Conservation (phyloP, 1,140 invertebrate species). For the Ceratitis capitata region DNA sequence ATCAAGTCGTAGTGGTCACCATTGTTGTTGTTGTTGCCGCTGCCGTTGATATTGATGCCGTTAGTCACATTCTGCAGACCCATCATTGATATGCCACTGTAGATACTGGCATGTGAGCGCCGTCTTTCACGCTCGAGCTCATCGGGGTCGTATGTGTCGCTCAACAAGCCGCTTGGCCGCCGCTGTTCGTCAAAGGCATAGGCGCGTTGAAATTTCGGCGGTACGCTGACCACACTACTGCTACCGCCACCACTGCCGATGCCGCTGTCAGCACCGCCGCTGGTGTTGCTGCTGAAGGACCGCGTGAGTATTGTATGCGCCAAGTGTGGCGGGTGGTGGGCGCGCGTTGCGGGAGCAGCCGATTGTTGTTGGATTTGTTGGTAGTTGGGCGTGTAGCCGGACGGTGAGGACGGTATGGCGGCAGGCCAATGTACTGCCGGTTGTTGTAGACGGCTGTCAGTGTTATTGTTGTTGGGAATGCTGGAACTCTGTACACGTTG, state of each 20-base stretch:
- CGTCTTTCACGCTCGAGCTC: constrained; percentile 60
- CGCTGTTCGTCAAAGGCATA: constrained; percentile 59
- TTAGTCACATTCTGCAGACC: constrained; percentile 3
- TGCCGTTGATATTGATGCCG: neutral
- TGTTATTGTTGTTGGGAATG: neutral
- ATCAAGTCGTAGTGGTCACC: constrained; percentile 57
- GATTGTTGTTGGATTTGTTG: neutral
- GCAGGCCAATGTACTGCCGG: constrained; percentile 58
- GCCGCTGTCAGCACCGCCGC: constrained; percentile 41
- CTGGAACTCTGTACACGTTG: constrained; percentile 7
- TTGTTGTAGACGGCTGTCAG: constrained; percentile 32
- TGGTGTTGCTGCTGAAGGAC: constrained; percentile 34
- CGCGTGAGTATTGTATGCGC: constrained; percentile 36
- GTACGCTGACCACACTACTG: constrained; percentile 24
- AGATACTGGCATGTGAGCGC: constrained; percentile 62
- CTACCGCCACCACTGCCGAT: neutral
- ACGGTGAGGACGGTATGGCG: constrained; percentile 61
- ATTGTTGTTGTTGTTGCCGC: constrained; percentile 28
- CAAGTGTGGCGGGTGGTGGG: constrained; percentile 38
- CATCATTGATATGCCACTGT: constrained; percentile 43
- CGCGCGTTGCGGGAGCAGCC: neutral
- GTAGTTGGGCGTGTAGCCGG: constrained; percentile 48
- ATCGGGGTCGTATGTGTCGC: constrained; percentile 59
- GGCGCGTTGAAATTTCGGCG: constrained; percentile 55
- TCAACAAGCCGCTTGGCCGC: constrained; percentile 48